Base-by-base conservation (phyloP, 2,888 invertebrate species). In the Coelinius sp. region DNA sequence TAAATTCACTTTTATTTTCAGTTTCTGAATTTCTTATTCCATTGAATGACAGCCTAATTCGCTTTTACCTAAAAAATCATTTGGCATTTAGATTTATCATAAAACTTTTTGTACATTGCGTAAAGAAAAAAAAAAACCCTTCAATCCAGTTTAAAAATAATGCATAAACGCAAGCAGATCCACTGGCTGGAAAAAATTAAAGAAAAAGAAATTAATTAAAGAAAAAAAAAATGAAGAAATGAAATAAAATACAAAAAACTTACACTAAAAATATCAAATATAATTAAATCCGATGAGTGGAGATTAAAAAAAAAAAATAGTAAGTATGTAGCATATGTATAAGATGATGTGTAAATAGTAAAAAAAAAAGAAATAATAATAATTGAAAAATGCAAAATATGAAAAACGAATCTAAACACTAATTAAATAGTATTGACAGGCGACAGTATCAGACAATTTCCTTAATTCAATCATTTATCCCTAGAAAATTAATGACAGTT, bases 41-140 rank as follows among this genome's bases (percentile, higher is more conserved):
- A 53, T n/a, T 53, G 24, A n/a, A 53, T 14, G 2, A 17, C 31
- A 59, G 59, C 6, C 17, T 17, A 59, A 7, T 59, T 59, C 35
- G 59, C 59, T 59, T 59, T 31, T 59, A 59, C 35, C 49, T 59
- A 35, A 10, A 20, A 59, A 59, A 59, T 59, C 35, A 17, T 31
- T 59, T 35, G 59, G 59, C 59, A 59, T 59, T 59, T 59, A 59
- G 17, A 59, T 59, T 59, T 31, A 59, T 27, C 59, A 56, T 27
- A 25, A 53, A 63, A 63, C 71, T 76, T 76, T 76, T 76, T 76
- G 74, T 76, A 76, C 76, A 65, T 74, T 74, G 70, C 63, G 63
- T 63, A 22, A 63, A 22, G 8, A 63, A 63, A 41, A 63, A 63
- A 12, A n/a, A n/a, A n/a, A n/a, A n/a, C n/a, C n/a, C 38, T 63